Conservation (phyloP, 2,113 vertebrate species). For the Rhizomys pruinosus region DNA sequence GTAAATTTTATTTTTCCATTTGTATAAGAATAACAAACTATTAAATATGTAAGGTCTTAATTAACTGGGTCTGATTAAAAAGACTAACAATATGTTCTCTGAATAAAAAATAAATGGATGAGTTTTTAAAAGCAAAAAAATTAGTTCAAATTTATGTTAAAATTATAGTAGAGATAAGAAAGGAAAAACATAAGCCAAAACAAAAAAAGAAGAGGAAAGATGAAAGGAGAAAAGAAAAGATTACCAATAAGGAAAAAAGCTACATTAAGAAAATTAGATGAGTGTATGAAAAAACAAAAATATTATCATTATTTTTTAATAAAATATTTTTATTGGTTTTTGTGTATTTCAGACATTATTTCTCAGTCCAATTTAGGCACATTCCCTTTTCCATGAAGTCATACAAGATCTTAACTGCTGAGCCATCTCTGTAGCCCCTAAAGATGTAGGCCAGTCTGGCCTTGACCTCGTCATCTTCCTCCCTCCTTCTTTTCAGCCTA, state of each 20-base stretch:
- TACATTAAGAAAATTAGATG: neutral
- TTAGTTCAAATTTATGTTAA: neutral
- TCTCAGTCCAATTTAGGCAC: too few relatives aligned
- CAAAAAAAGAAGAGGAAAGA: neutral
- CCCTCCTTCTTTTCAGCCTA: neutral
- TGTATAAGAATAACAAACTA: too few relatives aligned
- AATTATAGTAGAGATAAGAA: neutral
- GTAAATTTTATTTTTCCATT: too few relatives aligned
- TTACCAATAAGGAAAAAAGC: neutral
- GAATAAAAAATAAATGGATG: neutral
- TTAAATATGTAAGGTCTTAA: too few relatives aligned
- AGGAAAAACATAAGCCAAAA: too few relatives aligned
- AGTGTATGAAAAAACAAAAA: neutral
- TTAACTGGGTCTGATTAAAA: neutral
- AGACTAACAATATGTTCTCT: neutral
- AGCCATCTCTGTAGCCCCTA: neutral
- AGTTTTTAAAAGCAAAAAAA: neutral
- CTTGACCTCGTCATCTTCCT: neutral
- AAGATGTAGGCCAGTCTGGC: neutral
- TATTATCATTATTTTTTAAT: too few relatives aligned
- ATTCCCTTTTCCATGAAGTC: neutral
- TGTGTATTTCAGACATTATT: too few relatives aligned
- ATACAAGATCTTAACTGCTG: neutral
- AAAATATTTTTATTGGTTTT: too few relatives aligned
- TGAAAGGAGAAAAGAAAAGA: neutral